Conservation (phyloP, 2,797 vertebrate species). For the Pristis pectinata region DNA sequence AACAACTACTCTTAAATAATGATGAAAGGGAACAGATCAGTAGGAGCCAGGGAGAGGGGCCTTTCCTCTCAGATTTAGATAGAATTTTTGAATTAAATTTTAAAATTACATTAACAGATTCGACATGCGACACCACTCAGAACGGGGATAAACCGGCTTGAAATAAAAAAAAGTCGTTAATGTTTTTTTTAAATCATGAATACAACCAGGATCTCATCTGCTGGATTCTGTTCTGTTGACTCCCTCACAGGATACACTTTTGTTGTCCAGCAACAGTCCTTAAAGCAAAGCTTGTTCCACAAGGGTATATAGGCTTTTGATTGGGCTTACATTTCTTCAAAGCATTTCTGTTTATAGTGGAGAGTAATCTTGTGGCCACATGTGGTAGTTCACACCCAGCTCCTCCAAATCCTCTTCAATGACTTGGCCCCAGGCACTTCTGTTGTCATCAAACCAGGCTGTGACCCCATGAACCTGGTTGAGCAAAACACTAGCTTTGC, state of each 20-base stretch:
- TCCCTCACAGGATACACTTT: slow-evolving; percentile 40
- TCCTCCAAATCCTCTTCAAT: slow-evolving; percentile 57
- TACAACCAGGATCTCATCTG: neutral
- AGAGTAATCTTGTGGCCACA: slow-evolving; percentile 56
- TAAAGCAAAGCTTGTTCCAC: slow-evolving; percentile 47
- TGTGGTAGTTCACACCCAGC: slow-evolving; percentile 50
- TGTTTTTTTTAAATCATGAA: slow-evolving; percentile 4
- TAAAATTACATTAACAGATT: neutral
- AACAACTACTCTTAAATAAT: neutral
- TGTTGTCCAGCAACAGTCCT: slow-evolving; percentile 49
- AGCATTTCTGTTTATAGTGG: slow-evolving; percentile 52
- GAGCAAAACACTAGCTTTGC: slow-evolving; percentile 63
- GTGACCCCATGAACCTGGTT: slow-evolving; percentile 68
- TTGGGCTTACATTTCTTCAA: slow-evolving; percentile 49
- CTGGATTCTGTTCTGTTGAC: neutral
- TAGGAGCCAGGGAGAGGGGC: neutral
- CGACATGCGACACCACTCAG: neutral
- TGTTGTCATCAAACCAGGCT: slow-evolving; percentile 60
- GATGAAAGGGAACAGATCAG: neutral
- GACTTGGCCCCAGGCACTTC: slow-evolving; percentile 65
- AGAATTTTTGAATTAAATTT: neutral
- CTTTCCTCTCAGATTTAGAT: neutral
- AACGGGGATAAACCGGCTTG: neutral
- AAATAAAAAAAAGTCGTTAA: neutral
- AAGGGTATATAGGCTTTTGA: slow-evolving; percentile 59